Evolutionary conservation across 53 echinoderm and acorn worm genomes (phyloP).

Genomic region (Hippasteria phrygiana): DNA sequence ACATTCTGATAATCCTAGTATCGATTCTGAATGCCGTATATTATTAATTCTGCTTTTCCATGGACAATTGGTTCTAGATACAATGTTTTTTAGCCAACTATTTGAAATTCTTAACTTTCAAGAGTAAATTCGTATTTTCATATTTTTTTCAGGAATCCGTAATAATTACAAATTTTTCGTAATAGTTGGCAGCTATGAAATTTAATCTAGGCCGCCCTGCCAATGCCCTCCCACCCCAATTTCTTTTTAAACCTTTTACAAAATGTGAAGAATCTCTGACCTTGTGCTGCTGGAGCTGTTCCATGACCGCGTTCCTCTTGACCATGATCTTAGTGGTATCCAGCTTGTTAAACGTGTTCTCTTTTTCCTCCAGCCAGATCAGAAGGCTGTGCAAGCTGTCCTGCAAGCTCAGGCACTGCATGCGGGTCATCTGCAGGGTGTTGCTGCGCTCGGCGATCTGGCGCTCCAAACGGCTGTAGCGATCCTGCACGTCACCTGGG

Average conservation of each 20-base stretch:
- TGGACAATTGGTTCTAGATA: too few species aligned
- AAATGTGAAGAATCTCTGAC: slow-evolving; percentile 33
- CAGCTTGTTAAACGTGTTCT: slow-evolving; percentile 90
- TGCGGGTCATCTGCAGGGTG: slow-evolving; percentile 92
- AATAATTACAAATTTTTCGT: too few species aligned
- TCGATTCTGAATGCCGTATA: too few species aligned
- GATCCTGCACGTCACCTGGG: slow-evolving; percentile 86
- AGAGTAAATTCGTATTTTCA: too few species aligned
- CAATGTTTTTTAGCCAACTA: too few species aligned
- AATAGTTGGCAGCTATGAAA: too few species aligned
- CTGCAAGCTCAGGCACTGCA: slow-evolving; percentile 95
- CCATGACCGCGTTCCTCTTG: slow-evolving; percentile 91
- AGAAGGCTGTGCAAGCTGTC: slow-evolving; percentile 93
- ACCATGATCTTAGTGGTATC: slow-evolving; percentile 80
- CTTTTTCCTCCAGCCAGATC: slow-evolving; percentile 99
- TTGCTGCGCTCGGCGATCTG: slow-evolving; percentile 93
- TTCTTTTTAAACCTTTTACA: background rate
- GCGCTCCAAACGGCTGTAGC: slow-evolving; percentile 88
- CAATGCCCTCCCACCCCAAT: background rate
- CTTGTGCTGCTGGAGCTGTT: slow-evolving; percentile 96
- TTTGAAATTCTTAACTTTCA: too few species aligned
- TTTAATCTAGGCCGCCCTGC: too few species aligned
- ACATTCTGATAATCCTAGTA: too few species aligned
- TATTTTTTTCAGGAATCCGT: too few species aligned
- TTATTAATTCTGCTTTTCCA: too few species aligned